Conservation (phyloP, 30 jellyfish, hydroid and myxozoan species). For the Rhopilema esculentum region DNA sequence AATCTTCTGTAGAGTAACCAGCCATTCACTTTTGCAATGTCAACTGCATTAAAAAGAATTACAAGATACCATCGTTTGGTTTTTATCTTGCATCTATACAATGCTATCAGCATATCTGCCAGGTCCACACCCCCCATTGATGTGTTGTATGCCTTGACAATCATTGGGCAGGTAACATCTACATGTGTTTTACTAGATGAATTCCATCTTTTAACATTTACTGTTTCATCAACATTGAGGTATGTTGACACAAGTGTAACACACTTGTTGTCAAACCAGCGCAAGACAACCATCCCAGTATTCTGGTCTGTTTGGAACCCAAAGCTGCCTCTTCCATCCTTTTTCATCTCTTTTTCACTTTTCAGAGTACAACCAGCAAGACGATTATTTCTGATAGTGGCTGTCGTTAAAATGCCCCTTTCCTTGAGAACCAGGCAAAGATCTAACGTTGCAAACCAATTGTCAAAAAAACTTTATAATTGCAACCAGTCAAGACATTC, state of each 20-base stretch:
- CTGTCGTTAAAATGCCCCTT: slow-evolving; percentile 55
- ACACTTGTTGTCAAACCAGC: slow-evolving; percentile 71
- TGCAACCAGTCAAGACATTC: slow-evolving; percentile 16
- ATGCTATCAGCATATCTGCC: slow-evolving; percentile 71
- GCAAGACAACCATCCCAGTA: slow-evolving; percentile 58
- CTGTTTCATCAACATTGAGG: slow-evolving; percentile 6
- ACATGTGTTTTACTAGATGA: slow-evolving; percentile 15
- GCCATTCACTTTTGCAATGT: slow-evolving; percentile 68
- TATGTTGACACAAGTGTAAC: slow-evolving; percentile 64
- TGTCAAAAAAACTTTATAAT: slow-evolving; percentile 69
- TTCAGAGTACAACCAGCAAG: slow-evolving; percentile 55
- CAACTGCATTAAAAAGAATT: slow-evolving; percentile 66
- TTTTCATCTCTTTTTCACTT: slow-evolving; percentile 56
- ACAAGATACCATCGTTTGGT: slow-evolving; percentile 71
- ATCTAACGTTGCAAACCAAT: slow-evolving; percentile 70
- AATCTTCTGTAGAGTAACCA: slow-evolving; percentile 77
- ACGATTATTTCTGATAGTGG: slow-evolving; percentile 62
- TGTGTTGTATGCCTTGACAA: slow-evolving; percentile 16
- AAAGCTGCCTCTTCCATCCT: slow-evolving; percentile 59
- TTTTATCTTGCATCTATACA: slow-evolving; percentile 58
- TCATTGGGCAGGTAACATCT: slow-evolving; percentile 4
- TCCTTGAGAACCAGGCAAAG: slow-evolving; percentile 56
- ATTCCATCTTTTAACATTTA: slow-evolving; percentile 57
- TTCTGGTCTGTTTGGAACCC: slow-evolving; percentile 43
- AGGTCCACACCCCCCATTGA: slow-evolving; percentile 79